Conservation (phyloP, 2,113 vertebrate genomes). For the Zosterops lateralis region DNA sequence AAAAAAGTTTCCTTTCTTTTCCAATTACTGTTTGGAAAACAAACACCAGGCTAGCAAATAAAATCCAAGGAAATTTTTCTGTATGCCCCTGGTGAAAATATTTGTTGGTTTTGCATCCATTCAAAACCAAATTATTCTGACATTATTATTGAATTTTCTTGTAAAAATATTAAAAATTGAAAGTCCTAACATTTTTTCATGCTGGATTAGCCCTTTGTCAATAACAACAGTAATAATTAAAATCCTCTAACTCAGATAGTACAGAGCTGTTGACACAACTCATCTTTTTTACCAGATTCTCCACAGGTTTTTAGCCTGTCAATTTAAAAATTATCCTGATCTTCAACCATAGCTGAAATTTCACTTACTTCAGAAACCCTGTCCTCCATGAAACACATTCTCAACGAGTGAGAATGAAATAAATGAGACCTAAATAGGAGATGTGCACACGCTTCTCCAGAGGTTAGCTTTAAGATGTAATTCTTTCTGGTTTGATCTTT, state of each 20-base stretch:
- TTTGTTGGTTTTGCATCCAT: background rate
- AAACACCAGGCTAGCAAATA: background rate
- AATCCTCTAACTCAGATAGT: background rate
- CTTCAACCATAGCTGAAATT: background rate
- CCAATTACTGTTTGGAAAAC: background rate
- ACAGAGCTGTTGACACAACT: background rate
- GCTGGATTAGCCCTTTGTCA: background rate
- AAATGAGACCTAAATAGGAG: background rate
- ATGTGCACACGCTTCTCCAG: background rate
- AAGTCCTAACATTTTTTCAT: background rate
- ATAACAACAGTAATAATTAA: background rate
- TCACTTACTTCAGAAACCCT: background rate
- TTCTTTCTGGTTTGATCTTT: background rate
- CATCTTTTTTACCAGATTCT: background rate
- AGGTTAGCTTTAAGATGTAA: background rate
- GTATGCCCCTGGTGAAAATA: background rate
- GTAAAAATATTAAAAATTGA: background rate
- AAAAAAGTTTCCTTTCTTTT: background rate
- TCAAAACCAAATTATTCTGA: background rate
- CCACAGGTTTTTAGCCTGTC: background rate
- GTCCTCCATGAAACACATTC: background rate
- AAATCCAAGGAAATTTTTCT: background rate
- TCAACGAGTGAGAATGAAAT: rapidly evolving
- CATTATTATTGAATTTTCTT: background rate
- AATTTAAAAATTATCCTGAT: background rate